Evolutionary conservation across 2,113 vertebrate species (phyloP), one percentile per base, ranked within the genome.

Genomic region (Pomatostomus ruficeps): DNA sequence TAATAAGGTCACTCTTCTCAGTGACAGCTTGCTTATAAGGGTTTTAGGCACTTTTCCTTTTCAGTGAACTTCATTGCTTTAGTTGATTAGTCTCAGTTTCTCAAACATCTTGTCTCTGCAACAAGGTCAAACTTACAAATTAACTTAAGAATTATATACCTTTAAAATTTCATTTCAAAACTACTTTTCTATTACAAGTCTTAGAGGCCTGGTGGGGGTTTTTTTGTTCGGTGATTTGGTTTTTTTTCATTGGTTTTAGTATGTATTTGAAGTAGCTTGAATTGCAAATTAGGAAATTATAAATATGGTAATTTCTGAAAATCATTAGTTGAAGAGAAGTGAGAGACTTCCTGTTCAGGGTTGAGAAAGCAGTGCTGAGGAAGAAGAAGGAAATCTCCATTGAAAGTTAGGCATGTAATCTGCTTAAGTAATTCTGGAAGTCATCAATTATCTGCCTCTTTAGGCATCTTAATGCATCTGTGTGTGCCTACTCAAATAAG

Each of bases 381-480:
- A 94, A 72, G 73, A 85, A 74, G 48, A 71, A 55, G 46, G 24
- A 74, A 70, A 67, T 82, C 57, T 68, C 38, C 14, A 26, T 43
- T 78, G 81, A 78, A 68, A 96, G 81, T 89, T 91, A 61, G n/a
- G 29, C 25, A 26, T 31, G 14, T 91, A 72, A 91, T 91, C 85
- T 96, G 17, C 29, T 93, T 88, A 93, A 91, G 65, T 85, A 13
- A 31, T 89, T 89, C 31, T 89, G 73, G 73, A 88, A 94, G 45
- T 78, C 77, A 82, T 94, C 77, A 58, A 63, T 94, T 93, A 65
- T 46, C 77, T 88, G 57, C 62, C n/a, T 90, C 82, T 80, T 68
- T 23, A 71, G 36, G 31, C 52, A 21, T 95, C 57, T 88, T 68
- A 48, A 31, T 83, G 15, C 52, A 51, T 87, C 77, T 86, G 19